Evolutionary conservation across 1,140 invertebrate genomes (phyloP).

Genomic region (Neodiprion fabricii): DNA sequence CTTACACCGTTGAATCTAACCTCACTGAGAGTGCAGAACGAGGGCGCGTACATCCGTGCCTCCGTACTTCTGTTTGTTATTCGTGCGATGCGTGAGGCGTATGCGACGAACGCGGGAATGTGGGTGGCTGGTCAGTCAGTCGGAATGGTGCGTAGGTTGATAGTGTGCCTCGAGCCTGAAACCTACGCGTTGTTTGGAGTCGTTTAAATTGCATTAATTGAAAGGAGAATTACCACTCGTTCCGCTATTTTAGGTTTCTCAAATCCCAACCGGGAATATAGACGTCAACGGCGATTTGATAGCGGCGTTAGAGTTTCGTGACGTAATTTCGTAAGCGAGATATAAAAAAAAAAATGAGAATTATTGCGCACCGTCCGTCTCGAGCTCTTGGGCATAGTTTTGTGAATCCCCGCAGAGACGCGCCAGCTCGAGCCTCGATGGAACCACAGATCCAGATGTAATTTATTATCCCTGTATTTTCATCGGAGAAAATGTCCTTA

Average conservation of each 20-base stretch:
- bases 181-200: slow-evolving; percentile 6
- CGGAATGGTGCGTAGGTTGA: neutral
- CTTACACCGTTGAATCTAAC: neutral
- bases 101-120: neutral
- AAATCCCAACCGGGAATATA: too few species aligned
- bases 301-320: too few species aligned
- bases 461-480: neutral
- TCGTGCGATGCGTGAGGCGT: neutral
- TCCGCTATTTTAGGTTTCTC: too few species aligned
- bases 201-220: slow-evolving; percentile 3
- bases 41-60: neutral
- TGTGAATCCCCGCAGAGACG: too few species aligned
- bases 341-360: too few species aligned
- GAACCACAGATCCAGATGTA: neutral
- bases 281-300: too few species aligned
- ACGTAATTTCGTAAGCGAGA: too few species aligned
- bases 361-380: too few species aligned
- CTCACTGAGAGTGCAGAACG: neutral
- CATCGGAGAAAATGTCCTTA: neutral
- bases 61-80: neutral
- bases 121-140: neutral
- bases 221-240: neutral
- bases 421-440: too few species aligned
- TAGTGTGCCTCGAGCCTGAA: neutral
- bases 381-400: too few species aligned